Conservation (phyloP, 2,888 invertebrate species). For the Trilocha varians region DNA sequence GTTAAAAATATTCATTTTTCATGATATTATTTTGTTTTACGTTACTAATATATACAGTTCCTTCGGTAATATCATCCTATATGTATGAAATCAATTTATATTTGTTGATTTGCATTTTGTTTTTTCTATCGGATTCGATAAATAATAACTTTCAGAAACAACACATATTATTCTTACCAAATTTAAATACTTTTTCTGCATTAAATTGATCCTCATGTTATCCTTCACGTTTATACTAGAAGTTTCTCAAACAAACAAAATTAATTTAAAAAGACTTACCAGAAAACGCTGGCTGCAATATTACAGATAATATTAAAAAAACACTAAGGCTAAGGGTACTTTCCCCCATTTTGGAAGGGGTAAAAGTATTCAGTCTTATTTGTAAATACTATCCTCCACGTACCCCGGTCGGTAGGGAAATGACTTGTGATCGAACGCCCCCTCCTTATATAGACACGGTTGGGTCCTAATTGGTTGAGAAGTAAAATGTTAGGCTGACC, state of each 20-base stretch:
- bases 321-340: conserved; percentile 58
- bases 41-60: too few species aligned
- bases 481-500: not conserved
- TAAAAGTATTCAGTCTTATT: conserved; percentile 51
- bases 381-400: conserved; percentile 48
- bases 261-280: conserved; percentile 39
- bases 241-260: not conserved
- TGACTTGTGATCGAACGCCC: conserved; percentile 27
- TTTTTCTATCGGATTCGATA: too few species aligned
- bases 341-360: conserved; percentile 59
- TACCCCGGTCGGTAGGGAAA: conserved; percentile 49
- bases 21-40: too few species aligned
- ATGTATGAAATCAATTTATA: too few species aligned
- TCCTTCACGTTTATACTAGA: not conserved
- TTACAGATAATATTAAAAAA: conserved; percentile 51
- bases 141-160: too few species aligned
- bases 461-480: conserved; percentile 8
- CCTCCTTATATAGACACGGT: conserved; percentile 45
- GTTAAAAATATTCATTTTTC: too few species aligned
- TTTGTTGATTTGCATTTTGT: too few species aligned
- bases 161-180: too few species aligned
- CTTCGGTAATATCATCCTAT: too few species aligned
- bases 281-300: conserved; percentile 53
- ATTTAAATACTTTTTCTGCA: too few species aligned
- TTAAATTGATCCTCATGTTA: too few species aligned